Conservation (phyloP, 2,888 invertebrate species). For the Cosmorhoe ocellata region DNA sequence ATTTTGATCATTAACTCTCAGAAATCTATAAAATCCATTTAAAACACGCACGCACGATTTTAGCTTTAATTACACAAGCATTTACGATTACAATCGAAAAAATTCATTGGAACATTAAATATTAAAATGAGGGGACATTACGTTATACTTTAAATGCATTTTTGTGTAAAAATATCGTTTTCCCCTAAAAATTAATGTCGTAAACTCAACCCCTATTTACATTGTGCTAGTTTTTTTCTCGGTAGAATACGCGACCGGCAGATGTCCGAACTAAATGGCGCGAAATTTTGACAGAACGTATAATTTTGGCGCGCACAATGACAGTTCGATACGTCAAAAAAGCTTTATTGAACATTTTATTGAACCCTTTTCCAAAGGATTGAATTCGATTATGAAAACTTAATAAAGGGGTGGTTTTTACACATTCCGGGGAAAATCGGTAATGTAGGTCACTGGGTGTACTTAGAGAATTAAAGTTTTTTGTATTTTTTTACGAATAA, state of each 20-base stretch:
- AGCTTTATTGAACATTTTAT: constrained; percentile 69
- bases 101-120: constrained; percentile 56
- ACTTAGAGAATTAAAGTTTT: constrained; percentile 62
- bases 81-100: constrained; percentile 41
- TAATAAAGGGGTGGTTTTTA: constrained; percentile 70
- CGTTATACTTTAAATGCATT: constrained; percentile 78
- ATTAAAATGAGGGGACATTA: constrained; percentile 74
- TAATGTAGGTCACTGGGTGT: constrained; percentile 75
- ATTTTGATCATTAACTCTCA: constrained; percentile 1
- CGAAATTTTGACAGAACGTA: constrained; percentile 79
- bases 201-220: constrained; percentile 74
- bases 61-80: constrained; percentile 27
- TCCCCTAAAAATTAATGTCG: constrained; percentile 79
- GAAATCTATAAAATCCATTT: constrained; percentile 35
- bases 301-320: constrained; percentile 72
- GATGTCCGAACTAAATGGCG: constrained; percentile 79
- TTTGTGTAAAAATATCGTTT: constrained; percentile 73
- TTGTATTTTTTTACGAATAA: constrained; percentile 42
- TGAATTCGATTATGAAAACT: constrained; percentile 75
- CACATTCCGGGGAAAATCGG: constrained; percentile 67
- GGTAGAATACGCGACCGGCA: constrained; percentile 48
- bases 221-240: constrained; percentile 71
- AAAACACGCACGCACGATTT: constrained; percentile 36
- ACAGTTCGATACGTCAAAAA: constrained; percentile 58
- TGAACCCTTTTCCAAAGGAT: constrained; percentile 81